Evolutionary conservation across 2,797 vertebrate genomes (phyloP).

Genomic region (Pogoniulus pusillus): DNA sequence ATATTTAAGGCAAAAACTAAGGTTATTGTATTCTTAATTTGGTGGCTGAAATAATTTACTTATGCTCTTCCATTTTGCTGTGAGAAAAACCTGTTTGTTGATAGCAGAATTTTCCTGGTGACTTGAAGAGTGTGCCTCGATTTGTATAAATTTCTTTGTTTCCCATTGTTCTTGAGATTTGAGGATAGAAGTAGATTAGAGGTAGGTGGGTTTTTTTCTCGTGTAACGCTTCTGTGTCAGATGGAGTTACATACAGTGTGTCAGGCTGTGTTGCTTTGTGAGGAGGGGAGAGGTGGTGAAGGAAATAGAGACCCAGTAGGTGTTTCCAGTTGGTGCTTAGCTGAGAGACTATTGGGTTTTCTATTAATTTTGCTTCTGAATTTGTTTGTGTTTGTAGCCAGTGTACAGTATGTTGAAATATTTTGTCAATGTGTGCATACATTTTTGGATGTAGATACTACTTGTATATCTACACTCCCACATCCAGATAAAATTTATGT

Average conservation of each 20-base stretch:
- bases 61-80: background rate
- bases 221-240: background rate
- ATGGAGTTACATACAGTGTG: background rate
- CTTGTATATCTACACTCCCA: no score
- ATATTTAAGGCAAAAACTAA: background rate
- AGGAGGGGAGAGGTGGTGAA: fast-evolving
- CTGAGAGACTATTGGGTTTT: background rate
- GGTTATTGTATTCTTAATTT: background rate
- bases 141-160: background rate
- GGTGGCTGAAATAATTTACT: background rate
- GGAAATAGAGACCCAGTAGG: background rate
- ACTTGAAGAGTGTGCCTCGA: background rate
- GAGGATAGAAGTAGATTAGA: background rate
- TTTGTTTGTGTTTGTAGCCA: background rate
- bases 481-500: no score
- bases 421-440: background rate
- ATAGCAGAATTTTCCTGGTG: background rate
- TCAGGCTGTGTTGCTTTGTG: background rate
- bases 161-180: background rate
- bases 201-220: background rate
- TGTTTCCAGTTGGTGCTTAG: background rate
- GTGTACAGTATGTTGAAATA: background rate
- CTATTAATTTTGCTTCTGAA: background rate
- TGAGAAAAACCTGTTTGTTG: background rate
- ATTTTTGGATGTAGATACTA: background rate